Evolutionary conservation across 2,797 vertebrate genomes (phyloP), one percentile per base, ranked within the genome.

Genomic region (Tangara arthus): DNA sequence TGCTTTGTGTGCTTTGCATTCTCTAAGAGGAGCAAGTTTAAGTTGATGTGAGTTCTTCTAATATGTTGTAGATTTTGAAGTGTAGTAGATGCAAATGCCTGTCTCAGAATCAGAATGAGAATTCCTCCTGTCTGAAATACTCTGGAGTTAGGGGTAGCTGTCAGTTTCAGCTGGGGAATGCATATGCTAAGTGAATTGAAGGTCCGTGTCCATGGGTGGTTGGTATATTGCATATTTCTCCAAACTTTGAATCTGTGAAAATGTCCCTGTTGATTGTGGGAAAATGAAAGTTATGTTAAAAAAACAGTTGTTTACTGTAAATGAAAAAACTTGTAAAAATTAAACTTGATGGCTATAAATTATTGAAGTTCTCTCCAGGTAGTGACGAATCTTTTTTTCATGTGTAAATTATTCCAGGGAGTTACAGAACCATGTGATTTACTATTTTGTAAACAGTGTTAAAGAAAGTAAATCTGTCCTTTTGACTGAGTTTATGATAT

Each of bases 401-500:
- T 32, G 7, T 59, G 3, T 39, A n/a, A 63, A 18, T 78, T 68
- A 32, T 27, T 39, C n/a, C 16, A n/a, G 15, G 7, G 32, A n/a
- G 24, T 22, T 81, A 15, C 6, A 53, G 34, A 55, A 56, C 8
- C 39, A 5, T 44, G 18, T 39, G 35, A 15, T 17, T 42, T 49
- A 21, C 5, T 76, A 0, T 30, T 89, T 77, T 78, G 15, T 35
- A n/a, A 10, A 22, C 1, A 24, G 2, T 5, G 0, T 23, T 80
- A 70, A 30, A 82, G 22, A 6, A 53, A 50, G 15, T 41, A 47
- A 24, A 23, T 68, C 5, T 7, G 24, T 34, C 15, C 61, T 8
- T 15, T 5, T 20, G 13, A 12, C 12, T 11, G 12, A 10, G 11
- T 28, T 61, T 32, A 1, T 17, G 16, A 0, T 34, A 30, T 32